Percentiles rank a stretch among this genome's conserved stretches.
phyloP scores from a whole-genome alignment of 2,888 invertebrate species.

The Balanococcus diminutus region DNA sequence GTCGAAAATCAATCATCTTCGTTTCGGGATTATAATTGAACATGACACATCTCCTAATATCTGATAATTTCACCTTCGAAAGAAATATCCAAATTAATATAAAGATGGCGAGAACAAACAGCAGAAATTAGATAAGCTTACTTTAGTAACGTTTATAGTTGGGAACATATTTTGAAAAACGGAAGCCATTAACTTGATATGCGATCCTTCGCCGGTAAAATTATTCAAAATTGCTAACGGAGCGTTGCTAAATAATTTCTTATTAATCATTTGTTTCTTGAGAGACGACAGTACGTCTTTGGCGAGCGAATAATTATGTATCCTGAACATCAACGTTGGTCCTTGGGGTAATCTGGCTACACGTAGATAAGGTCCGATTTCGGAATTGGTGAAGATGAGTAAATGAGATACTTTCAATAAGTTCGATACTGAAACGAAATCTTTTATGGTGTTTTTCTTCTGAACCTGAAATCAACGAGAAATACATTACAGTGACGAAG shows the following conservation, averaged over 20 bases:
- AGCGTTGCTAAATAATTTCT: constrained; percentile 82
- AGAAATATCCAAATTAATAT: background rate
- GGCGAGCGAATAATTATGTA: constrained; percentile 79
- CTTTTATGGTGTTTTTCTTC: constrained; percentile 92
- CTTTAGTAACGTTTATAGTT: constrained; percentile 89
- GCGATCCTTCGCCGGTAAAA: constrained; percentile 87
- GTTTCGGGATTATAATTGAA: constrained; percentile 86
- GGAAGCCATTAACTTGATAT: constrained; percentile 88
- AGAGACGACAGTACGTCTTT: constrained; percentile 85
- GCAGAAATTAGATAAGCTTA: constrained; percentile 60
- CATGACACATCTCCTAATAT: constrained; percentile 85
- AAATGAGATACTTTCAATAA: constrained; percentile 92
- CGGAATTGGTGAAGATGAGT: constrained; percentile 86
- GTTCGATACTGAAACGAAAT: constrained; percentile 90
- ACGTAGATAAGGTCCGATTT: constrained; percentile 82
- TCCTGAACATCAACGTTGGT: constrained; percentile 88
- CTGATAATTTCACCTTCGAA: constrained; percentile 88
- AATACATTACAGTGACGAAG: background rate
- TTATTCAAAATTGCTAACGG: constrained; percentile 90
- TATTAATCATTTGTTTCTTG: constrained; percentile 82
- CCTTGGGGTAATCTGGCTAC: constrained; percentile 86
- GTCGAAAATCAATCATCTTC: constrained; percentile 87
- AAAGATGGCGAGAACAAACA: background rate
- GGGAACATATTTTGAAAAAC: constrained; percentile 99
- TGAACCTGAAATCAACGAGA: constrained; percentile 69